Base-by-base conservation (phyloP, 2,113 vertebrate species). In the Tinamus guttatus region DNA sequence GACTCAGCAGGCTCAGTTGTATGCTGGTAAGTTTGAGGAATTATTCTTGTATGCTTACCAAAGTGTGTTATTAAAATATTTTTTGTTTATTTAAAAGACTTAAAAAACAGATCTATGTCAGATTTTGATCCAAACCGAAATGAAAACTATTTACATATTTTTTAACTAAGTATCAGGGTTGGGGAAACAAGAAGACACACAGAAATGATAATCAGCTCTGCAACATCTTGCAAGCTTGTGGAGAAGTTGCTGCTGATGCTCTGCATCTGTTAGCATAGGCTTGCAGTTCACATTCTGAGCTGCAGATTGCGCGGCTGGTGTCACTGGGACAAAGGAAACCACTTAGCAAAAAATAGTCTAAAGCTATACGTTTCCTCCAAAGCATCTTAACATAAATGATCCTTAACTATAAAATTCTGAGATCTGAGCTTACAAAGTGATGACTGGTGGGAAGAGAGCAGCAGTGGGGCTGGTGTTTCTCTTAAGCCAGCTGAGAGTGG, bases 31-130 rank as follows among this genome's bases (percentile, higher is more conserved):
- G 24, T 84, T 93, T 81, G 69, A 93, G 76, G 30, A 88, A 81
- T 93, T 97, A 59, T 59, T 93, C 60, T 91, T 97, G 86, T 96
- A 87, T 85, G 47, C 81, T 88, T 95, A 86, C 79, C 86, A 78
- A 92, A 94, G 54, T 54, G 51, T 77, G 47, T 87, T 93, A 93
- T 93, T 94, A 88, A 94, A 95, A 93, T 82, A 1, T 36, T 64
- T 85, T 89, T 82, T 94, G 76, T 73, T 95, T 93, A 76, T 94
- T 54, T 82, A 51, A 77, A 71, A 85, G 78, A 30, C 56, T 81
- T 90, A 81, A 94, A 81, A 76, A 88, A 90, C 49, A 78, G 30
- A 79, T 27, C 74, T 38, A 54, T 5, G n/a, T 77, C 41, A 90
- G 30, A 34, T 20, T 84, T 90, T 78, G 90, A 40, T 84, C 27